Evolutionary conservation across 2,797 vertebrate species (phyloP).

Genomic region (Microctenopoma steveboyesi): DNA sequence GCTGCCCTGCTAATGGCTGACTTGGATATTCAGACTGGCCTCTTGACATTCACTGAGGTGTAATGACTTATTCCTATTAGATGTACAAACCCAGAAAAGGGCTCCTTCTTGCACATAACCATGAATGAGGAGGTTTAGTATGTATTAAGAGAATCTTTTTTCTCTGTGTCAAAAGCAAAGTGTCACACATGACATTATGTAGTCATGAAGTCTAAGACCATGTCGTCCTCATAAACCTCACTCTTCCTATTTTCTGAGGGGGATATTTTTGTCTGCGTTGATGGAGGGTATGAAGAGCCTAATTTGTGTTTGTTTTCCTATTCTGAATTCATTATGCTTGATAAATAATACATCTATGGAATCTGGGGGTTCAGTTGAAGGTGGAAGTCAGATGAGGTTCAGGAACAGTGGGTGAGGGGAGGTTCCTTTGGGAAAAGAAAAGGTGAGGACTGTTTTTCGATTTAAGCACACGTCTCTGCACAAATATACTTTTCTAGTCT

Average conservation of each 20-base stretch:
- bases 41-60: conserved; percentile 56
- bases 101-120: conserved; percentile 10
- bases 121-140: conserved; percentile 8
- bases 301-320: conserved; percentile 66
- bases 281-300: conserved; percentile 48
- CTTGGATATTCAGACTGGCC: conserved; percentile 36
- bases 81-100: conserved; percentile 8
- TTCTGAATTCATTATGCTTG: conserved; percentile 51
- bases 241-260: conserved; percentile 3
- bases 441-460: conserved; percentile 14
- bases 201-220: neutral
- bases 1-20: conserved; percentile 36
- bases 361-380: conserved; percentile 23
- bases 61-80: conserved; percentile 43
- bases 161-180: neutral
- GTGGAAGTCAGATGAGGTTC: conserved; percentile 31
- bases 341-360: conserved; percentile 58
- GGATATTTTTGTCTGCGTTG: conserved; percentile 12
- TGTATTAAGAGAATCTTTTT: neutral
- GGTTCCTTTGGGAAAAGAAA: neutral
- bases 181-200: neutral
- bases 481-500: neutral
- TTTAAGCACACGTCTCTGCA: neutral
- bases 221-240: conserved; percentile 3
- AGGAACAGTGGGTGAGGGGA: neutral